Evolutionary conservation across 2,797 vertebrate genomes (phyloP).

Genomic region (Sebastes steindachneri): DNA sequence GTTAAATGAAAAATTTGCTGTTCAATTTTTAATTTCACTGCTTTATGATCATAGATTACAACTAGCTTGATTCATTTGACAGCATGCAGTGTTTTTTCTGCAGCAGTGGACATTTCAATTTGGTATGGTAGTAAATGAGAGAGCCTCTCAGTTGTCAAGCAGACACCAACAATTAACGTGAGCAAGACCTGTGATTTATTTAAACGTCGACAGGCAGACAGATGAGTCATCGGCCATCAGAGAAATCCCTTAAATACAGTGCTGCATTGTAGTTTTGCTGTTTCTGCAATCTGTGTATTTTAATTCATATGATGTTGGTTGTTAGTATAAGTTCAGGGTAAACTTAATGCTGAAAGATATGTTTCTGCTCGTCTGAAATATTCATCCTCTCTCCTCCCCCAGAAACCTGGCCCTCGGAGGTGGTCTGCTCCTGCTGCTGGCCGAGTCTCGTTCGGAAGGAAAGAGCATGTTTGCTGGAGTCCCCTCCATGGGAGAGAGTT

Average conservation of each 20-base stretch:
- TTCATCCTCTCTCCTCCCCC: constrained; percentile 68
- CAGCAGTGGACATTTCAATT: neutral
- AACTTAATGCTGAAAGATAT: neutral
- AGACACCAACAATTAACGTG: neutral
- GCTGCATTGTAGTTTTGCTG: neutral
- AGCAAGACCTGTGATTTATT: constrained; percentile 37
- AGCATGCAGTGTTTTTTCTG: neutral
- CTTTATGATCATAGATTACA: neutral
- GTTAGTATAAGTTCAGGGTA: neutral
- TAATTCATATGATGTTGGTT: neutral
- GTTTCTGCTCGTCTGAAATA: constrained; percentile 7
- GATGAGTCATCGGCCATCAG: constrained; percentile 6
- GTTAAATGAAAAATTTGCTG: neutral
- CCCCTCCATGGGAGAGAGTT: constrained; percentile 91
- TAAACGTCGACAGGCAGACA: neutral
- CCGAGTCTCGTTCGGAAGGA: constrained; percentile 95
- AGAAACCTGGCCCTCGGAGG: constrained; percentile 98
- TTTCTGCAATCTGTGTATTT: constrained; percentile 5
- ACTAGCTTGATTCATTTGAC: neutral
- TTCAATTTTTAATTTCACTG: neutral
- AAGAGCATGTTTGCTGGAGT: constrained; percentile 98
- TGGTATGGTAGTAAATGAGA: neutral
- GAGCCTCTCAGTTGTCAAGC: neutral
- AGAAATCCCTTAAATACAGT: constrained; percentile 1
- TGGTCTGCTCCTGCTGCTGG: constrained; percentile 92